phyloP scores from a whole-genome alignment of 2,113 vertebrate genomes.

The Actinemys pallida region DNA sequence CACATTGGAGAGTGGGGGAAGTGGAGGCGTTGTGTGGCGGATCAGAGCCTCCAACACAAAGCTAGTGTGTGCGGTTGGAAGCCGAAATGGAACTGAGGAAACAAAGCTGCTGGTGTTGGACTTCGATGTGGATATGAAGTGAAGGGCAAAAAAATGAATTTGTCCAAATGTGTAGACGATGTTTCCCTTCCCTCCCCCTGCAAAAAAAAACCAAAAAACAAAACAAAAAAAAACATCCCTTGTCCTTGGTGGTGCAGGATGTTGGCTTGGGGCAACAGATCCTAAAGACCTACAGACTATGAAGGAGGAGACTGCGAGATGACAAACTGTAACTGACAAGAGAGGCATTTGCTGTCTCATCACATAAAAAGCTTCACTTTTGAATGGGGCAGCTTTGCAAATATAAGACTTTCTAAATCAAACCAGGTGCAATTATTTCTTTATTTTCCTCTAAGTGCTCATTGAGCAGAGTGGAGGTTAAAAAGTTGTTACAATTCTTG shows the following conservation, averaged over 20 bases:
- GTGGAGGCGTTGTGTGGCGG: slow-evolving; percentile 97
- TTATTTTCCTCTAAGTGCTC: slow-evolving; percentile 76
- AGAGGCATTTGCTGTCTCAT: slow-evolving; percentile 78
- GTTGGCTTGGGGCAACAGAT: slow-evolving; percentile 86
- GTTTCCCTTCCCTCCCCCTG: slow-evolving; percentile 76
- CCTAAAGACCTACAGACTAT: slow-evolving; percentile 85
- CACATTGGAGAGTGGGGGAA: slow-evolving; percentile 98
- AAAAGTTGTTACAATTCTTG: slow-evolving; percentile 61
- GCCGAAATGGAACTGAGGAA: slow-evolving; percentile 98
- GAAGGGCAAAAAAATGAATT: slow-evolving; percentile 82
- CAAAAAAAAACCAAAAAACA: slow-evolving; percentile 53
- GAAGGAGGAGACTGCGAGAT: slow-evolving; percentile 78
- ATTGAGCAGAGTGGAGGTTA: slow-evolving; percentile 55
- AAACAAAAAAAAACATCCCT: slow-evolving; percentile 73
- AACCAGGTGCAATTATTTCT: slow-evolving; percentile 90
- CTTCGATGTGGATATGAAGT: slow-evolving; percentile 99
- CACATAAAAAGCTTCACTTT: slow-evolving; percentile 81
- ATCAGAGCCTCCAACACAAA: slow-evolving; percentile 99
- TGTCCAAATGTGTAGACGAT: slow-evolving; percentile 80
- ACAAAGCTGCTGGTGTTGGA: slow-evolving; percentile 99
- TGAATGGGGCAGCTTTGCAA: slow-evolving; percentile 86
- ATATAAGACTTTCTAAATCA: slow-evolving; percentile 86
- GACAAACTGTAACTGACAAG: slow-evolving; percentile 80
- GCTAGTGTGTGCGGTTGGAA: slow-evolving; percentile 98
- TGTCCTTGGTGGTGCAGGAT: slow-evolving; percentile 87